Conservation (phyloP, 1,140 invertebrate species). For the Pteromalus puparum region DNA sequence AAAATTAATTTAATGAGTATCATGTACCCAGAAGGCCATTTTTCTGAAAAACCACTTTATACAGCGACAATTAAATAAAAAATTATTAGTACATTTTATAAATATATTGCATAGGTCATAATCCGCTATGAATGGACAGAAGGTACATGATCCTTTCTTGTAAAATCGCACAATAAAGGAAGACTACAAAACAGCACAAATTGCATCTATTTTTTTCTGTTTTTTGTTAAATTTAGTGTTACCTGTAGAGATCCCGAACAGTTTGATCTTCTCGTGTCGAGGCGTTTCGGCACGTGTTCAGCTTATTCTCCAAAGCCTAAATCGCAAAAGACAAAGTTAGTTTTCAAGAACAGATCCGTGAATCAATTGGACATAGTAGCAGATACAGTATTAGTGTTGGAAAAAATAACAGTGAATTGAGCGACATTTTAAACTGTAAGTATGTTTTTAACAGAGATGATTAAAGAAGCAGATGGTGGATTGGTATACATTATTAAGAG, state of each 20-base stretch:
- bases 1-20: constrained; percentile 54
- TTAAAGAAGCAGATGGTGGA: not conserved
- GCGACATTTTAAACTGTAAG: not conserved
- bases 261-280: constrained; percentile 71
- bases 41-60: constrained; percentile 24
- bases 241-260: constrained; percentile 74
- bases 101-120: constrained; percentile 4
- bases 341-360: not conserved
- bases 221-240: constrained; percentile 66
- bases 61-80: not conserved
- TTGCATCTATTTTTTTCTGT: constrained; percentile 57
- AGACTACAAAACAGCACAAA: constrained; percentile 55
- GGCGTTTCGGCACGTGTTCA: constrained; percentile 72
- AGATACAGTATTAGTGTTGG: constrained; percentile 7
- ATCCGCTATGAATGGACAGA: not conserved
- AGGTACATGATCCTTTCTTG: constrained; percentile 57
- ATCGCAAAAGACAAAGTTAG: constrained; percentile 46
- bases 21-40: constrained; percentile 53
- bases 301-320: constrained; percentile 73
- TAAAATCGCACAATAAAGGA: constrained; percentile 42
- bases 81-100: constrained; percentile 17
- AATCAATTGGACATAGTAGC: constrained; percentile 42
- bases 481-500: not conserved
- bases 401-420: not conserved
- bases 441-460: not conserved